Percentiles rank a stretch among this genome's conserved stretches.
Conservation (phyloP, 2,113 vertebrate species). For the Cynopterus brachyotis region DNA sequence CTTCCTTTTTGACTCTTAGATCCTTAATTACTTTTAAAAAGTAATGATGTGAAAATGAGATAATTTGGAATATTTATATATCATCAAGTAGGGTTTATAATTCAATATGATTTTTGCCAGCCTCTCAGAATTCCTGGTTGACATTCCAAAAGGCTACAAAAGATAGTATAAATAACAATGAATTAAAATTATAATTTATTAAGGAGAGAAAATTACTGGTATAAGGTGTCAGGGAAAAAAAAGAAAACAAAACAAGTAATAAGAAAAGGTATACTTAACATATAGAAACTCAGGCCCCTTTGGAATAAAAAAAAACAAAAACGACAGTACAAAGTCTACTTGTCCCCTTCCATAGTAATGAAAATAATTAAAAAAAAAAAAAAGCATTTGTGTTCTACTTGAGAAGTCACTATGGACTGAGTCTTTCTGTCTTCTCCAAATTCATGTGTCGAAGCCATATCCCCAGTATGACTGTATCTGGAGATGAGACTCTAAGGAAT, state of each 20-base stretch:
- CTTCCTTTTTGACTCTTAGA: background rate
- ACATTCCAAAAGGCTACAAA: background rate
- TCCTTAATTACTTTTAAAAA: background rate
- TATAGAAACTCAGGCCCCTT: background rate
- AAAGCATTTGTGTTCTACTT: background rate
- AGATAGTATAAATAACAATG: background rate
- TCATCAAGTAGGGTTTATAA: background rate
- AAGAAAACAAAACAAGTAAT: background rate
- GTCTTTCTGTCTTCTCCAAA: background rate
- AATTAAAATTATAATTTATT: background rate
- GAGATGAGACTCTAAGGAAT: background rate
- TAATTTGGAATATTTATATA: background rate
- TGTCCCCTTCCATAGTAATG: background rate
- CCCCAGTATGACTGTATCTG: background rate
- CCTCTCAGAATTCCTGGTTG: background rate
- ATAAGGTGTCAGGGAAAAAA: background rate
- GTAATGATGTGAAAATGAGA: background rate
- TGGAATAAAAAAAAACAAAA: background rate
- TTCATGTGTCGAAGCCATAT: background rate
- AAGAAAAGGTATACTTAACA: background rate
- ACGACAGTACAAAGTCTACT: background rate
- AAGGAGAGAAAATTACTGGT: background rate
- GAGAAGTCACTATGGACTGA: background rate
- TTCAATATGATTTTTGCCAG: background rate
- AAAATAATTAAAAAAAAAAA: background rate